Evolutionary conservation across 2,113 vertebrate species (phyloP).

Genomic region (Megaceryle maxima): DNA sequence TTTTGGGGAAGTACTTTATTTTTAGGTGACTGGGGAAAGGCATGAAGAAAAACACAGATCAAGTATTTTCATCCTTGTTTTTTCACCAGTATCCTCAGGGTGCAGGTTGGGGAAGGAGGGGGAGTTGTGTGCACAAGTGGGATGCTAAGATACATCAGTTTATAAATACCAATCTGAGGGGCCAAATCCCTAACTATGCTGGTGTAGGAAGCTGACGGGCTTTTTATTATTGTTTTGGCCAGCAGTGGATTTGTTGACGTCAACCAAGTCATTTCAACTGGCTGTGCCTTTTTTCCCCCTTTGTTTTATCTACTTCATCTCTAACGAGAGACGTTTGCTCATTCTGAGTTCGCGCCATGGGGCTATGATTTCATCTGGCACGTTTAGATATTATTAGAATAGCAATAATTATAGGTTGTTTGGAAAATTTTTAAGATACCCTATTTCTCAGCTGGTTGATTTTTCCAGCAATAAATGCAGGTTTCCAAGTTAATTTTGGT

Average conservation of each 20-base stretch:
- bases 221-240: not conserved
- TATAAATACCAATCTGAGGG: not conserved
- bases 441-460: not conserved
- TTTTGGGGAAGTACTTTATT: not conserved
- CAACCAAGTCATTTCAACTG: not conserved
- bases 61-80: not conserved
- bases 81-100: not conserved
- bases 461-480: not conserved
- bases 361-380: slow-evolving; percentile 53
- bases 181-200: not conserved
- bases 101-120: not conserved
- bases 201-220: not conserved
- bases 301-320: slow-evolving; percentile 48
- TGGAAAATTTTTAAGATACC: slow-evolving; percentile 9
- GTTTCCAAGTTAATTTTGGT: slow-evolving; percentile 30
- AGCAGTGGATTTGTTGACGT: not conserved
- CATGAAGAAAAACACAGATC: not conserved
- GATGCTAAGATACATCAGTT: not conserved
- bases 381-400: not conserved
- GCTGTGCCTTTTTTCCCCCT: not conserved
- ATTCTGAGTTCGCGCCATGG: slow-evolving; percentile 7
- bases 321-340: slow-evolving; percentile 30
- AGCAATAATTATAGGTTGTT: slow-evolving; percentile 38
- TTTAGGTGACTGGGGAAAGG: not conserved
- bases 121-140: not conserved